phyloP scores from a whole-genome alignment of 1,140 invertebrate genomes.

The Brachionus calyciflorus region DNA sequence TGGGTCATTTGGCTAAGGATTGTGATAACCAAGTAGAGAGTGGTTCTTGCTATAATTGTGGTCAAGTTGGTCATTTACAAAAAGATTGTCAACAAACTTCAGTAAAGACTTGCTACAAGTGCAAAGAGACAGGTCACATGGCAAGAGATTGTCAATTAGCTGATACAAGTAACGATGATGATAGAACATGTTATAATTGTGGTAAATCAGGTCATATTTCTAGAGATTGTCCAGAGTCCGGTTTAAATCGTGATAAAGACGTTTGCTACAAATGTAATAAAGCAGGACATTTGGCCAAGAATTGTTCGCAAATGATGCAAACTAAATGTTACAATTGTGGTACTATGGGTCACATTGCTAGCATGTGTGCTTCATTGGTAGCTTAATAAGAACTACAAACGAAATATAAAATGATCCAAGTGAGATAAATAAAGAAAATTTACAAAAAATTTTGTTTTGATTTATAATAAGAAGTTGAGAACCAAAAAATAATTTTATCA shows the following conservation, averaged over 20 bases:
- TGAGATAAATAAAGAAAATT: not conserved
- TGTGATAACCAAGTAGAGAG: conserved; percentile 62
- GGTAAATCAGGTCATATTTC: conserved; percentile 83
- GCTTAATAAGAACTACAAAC: not conserved
- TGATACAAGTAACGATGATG: conserved; percentile 40
- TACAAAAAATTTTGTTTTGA: conserved; percentile 23
- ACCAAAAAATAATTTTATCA: too few relatives aligned
- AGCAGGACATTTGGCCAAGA: conserved; percentile 11
- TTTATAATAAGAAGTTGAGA: conserved; percentile 12
- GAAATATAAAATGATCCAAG: not conserved
- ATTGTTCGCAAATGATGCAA: conserved; percentile 28
- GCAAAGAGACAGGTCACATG: conserved; percentile 86
- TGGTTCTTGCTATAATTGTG: conserved; percentile 81
- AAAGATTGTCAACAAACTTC: conserved; percentile 68
- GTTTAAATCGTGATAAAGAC: conserved; percentile 33
- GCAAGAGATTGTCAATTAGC: conserved; percentile 73
- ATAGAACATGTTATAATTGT: conserved; percentile 72
- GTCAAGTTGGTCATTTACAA: conserved; percentile 84
- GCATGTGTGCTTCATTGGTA: conserved; percentile 41
- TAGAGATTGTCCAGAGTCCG: conserved; percentile 70
- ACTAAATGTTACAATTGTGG: conserved; percentile 48
- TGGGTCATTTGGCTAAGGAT: conserved; percentile 85
- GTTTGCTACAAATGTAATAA: conserved; percentile 37
- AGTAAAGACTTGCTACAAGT: conserved; percentile 74
- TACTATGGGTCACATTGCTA: conserved; percentile 44